Conservation (phyloP, 2,113 vertebrate species). For the Coptodon rendalli region DNA sequence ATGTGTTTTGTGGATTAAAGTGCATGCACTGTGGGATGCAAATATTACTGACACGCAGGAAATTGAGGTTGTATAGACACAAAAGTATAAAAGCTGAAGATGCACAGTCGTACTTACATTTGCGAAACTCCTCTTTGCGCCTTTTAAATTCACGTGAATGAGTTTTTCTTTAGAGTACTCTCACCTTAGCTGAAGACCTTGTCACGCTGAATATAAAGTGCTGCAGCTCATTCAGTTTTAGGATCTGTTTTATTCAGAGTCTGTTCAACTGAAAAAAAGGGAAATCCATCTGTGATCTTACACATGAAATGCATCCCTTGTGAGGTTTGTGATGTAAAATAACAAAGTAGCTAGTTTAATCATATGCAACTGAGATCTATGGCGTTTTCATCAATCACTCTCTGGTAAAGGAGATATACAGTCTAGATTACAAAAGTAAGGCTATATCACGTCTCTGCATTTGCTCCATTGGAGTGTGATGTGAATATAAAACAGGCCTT, state of each 20-base stretch:
- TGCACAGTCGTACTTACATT: not conserved
- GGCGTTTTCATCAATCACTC: not conserved
- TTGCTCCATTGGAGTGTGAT: not conserved
- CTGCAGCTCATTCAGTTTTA: not conserved
- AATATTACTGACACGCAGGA: not conserved
- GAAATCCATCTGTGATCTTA: not conserved
- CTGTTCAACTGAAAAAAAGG: not conserved
- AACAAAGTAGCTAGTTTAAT: not conserved
- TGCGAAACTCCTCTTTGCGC: not conserved
- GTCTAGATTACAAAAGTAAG: not conserved
- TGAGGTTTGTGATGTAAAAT: not conserved
- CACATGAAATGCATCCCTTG: not conserved
- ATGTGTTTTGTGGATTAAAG: constrained; percentile 18
- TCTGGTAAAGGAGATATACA: not conserved
- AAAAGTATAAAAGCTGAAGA: not conserved
- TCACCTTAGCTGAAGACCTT: not conserved
- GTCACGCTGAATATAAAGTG: not conserved
- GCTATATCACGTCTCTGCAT: not conserved
- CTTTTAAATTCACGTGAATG: not conserved
- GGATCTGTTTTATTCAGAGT: not conserved
- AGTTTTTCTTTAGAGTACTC: not conserved
- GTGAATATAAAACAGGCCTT: not conserved
- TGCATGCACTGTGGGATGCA: not conserved
- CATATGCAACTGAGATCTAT: not conserved
- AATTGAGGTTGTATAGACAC: not conserved